Evolutionary conservation across 2,888 invertebrate genomes (phyloP).

Genomic region (Heliconius ismenius): DNA sequence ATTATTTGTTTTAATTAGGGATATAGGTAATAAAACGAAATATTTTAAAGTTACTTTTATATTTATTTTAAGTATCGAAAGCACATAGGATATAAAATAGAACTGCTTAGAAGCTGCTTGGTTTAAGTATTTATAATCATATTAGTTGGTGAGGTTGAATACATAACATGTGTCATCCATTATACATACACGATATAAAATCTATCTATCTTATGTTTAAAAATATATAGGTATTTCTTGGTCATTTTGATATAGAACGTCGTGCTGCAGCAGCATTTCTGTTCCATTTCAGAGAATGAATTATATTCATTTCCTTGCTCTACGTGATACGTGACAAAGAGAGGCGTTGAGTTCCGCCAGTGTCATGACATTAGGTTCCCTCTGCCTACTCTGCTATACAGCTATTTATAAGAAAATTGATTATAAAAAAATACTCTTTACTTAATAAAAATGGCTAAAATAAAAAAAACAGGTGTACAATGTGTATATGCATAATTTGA

Average conservation of each 20-base stretch:
- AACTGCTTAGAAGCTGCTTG: background rate
- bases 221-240: background rate
- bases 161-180: background rate
- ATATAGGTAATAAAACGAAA: background rate
- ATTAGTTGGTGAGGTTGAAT: background rate
- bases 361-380: background rate
- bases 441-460: background rate
- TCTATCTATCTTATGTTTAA: background rate
- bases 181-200: background rate
- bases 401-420: background rate
- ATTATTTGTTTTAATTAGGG: background rate
- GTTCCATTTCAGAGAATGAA: background rate
- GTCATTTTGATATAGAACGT: background rate
- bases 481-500: background rate
- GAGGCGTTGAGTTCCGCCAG: background rate
- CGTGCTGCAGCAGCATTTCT: too few relatives aligned
- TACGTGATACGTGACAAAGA: background rate
- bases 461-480: background rate
- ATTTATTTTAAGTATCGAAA: background rate
- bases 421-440: background rate
- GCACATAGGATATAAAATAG: background rate
- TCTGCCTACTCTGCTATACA: background rate
- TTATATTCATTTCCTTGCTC: background rate
- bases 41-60: background rate
- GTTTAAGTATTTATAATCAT: conserved; percentile 3